A percentile compares a stretch with the other conserved stretches of the same genome.
Conservation (phyloP, 2,888 invertebrate genomes). For the Aethes cnicana region DNA sequence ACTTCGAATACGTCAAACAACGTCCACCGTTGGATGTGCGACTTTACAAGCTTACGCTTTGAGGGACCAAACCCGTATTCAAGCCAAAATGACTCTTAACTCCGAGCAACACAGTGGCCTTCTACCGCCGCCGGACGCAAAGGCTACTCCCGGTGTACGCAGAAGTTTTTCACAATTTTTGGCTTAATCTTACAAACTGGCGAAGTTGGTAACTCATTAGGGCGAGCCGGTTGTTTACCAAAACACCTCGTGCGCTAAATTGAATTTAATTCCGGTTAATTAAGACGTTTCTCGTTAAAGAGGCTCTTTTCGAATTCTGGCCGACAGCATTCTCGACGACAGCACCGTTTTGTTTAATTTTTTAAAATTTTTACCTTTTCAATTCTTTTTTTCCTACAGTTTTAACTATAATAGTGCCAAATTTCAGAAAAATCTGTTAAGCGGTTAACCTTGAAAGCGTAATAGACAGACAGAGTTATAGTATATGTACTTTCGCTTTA, state of each 20-base stretch:
- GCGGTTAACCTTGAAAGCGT: too few relatives aligned
- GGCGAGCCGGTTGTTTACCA: constrained; percentile 55
- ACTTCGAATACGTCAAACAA: constrained; percentile 46
- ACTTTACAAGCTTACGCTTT: constrained; percentile 10
- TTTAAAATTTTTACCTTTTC: neutral
- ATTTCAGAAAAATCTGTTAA: too few relatives aligned
- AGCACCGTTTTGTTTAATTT: constrained; percentile 8
- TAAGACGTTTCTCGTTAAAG: constrained; percentile 31
- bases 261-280: constrained; percentile 53
- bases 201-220: constrained; percentile 72
- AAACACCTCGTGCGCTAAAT: constrained; percentile 64
- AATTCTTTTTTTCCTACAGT: too few relatives aligned
- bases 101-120: neutral
- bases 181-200: constrained; percentile 64
- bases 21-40: constrained; percentile 39
- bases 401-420: too few relatives aligned
- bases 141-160: constrained; percentile 30
- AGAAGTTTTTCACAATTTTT: constrained; percentile 67
- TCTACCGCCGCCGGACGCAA: constrained; percentile 3
- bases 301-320: constrained; percentile 26
- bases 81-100: neutral
- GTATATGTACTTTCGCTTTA: too few relatives aligned
- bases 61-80: neutral
- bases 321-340: constrained; percentile 20
- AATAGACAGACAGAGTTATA: too few relatives aligned